A percentile compares a stretch with the other conserved stretches of the same genome.
These are phyloP conservation scores for Lepidocyrtoides sp. DNA, from an alignment of 2,888 invertebrate genomes.

Conservation along the genomic window DNA sequence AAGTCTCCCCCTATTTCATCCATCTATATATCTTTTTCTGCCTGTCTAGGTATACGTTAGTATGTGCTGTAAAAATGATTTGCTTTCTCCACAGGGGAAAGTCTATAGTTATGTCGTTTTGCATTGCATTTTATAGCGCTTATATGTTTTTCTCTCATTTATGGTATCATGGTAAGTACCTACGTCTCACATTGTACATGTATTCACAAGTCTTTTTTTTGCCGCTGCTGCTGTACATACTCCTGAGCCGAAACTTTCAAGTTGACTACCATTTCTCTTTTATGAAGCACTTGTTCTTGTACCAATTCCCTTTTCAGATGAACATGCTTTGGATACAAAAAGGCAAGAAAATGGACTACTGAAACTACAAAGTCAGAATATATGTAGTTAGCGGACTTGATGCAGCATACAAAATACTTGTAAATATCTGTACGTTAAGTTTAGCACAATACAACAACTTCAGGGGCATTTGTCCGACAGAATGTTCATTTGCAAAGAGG, in stretches of 20 bases:
- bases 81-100: conserved; percentile 74
- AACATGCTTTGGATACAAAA: conserved; percentile 71
- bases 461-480: neutral
- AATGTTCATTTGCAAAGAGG: conserved; percentile 14
- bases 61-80: conserved; percentile 65
- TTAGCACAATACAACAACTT: neutral
- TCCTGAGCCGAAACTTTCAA: conserved; percentile 40
- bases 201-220: neutral
- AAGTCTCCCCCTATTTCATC: neutral
- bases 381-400: neutral
- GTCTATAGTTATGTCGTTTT: conserved; percentile 22
- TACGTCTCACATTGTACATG: no score
- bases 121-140: conserved; percentile 22
- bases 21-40: neutral
- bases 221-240: neutral
- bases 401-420: neutral
- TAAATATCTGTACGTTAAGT: neutral
- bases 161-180: neutral
- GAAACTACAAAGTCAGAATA: neutral
- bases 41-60: neutral
- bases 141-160: conserved; percentile 6
- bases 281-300: conserved; percentile 73
- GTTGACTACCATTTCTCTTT: conserved; percentile 67
- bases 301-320: conserved; percentile 72
- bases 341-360: conserved; percentile 9